Evolutionary conservation across 1,140 invertebrate genomes (phyloP), one percentile per base, ranked within the genome.

Genomic region (Trypoxylus dichotomus): DNA sequence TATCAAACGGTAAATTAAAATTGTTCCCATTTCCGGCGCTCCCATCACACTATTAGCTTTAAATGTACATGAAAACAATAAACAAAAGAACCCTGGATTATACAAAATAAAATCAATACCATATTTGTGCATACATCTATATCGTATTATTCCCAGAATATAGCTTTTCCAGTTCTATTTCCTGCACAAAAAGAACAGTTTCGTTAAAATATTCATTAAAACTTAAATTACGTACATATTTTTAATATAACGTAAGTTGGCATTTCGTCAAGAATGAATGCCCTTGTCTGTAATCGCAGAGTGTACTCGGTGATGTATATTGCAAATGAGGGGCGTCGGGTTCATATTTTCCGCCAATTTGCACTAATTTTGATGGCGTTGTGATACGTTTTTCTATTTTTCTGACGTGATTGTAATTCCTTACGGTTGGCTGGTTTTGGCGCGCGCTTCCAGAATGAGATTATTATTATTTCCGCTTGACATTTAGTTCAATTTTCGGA

Each of bases 331-430:
- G 41, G 74, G 8, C 21, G 42, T 21, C 74, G 37, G 71, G 37
- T 75, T 75, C 74, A 75, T 75, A 75, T 75, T 75, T 75, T 75
- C 74, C 74, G 74, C 74, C 74, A 75, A 75, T 75, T 27, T 75
- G 29, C 74, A 75, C 74, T 75, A 75, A 75, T 75, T 75, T 75
- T 75, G 74, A 75, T 75, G 74, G 74, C 41, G 74, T 75, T 75
- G 74, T 75, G 74, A 25, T 42, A 54, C 74, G 74, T 75, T 75
- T 75, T 75, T 47, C 74, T 75, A 75, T 75, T 75, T 75, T 75
- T 75, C 74, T 27, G 74, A 21, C 42, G 24, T 75, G 74, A 75
- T 75, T 75, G 74, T 75, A 75, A 75, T 75, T 75, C 74, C n/a
- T 75, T 54, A 25, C 37, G 42, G 74, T 47, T 54, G 74, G 25